Percentiles rank a stretch among this genome's conserved stretches.
Evolutionary conservation across 2,797 vertebrate species (phyloP).

Genomic region (Dicrostonyx torquatus): DNA sequence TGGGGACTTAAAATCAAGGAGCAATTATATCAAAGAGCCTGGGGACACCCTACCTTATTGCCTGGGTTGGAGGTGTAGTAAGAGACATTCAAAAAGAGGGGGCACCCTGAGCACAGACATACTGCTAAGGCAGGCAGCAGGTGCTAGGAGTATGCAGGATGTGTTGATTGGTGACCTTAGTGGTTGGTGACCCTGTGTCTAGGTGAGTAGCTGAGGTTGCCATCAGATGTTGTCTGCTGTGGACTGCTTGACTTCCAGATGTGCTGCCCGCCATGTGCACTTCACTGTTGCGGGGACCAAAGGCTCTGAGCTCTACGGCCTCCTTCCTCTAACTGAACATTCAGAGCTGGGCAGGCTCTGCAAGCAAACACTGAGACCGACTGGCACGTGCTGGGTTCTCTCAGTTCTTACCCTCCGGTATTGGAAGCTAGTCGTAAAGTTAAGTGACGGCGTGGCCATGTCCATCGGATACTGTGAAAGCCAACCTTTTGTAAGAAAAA

Average conservation of each 20-base stretch:
- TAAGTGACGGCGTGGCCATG: accelerated
- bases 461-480: neutral
- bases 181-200: neutral
- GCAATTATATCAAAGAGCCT: neutral
- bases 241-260: neutral
- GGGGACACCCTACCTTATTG: neutral
- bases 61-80: neutral
- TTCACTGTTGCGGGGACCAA: neutral
- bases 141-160: neutral
- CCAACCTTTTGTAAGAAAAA: neutral
- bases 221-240: neutral
- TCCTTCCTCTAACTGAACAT: neutral
- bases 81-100: neutral
- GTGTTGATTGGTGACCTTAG: neutral
- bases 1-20: neutral
- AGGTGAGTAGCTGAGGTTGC: neutral
- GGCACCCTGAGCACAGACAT: neutral
- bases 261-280: neutral
- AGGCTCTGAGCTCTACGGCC: neutral
- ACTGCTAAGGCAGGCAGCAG: neutral
- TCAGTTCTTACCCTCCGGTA: neutral
- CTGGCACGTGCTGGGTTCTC: no score
- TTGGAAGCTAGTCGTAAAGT: neutral
- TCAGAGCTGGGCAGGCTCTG: neutral
- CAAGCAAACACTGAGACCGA: neutral